These are phyloP conservation scores for Pseudomyrmex dendroicus DNA, from an alignment of 1,140 invertebrate species.

Conservation along the genomic window DNA sequence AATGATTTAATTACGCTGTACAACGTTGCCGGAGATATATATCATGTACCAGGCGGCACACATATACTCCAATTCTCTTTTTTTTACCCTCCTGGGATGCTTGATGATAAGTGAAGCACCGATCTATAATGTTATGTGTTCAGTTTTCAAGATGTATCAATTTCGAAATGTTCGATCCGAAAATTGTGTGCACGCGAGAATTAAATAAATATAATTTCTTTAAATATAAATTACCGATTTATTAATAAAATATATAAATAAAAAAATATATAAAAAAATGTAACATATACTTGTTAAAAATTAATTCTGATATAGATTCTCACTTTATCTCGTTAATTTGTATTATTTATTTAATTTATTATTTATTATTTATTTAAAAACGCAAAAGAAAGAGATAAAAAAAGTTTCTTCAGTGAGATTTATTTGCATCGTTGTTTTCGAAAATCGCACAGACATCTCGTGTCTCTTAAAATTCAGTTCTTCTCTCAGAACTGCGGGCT, in stretches of 20 bases:
- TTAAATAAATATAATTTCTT: not conserved
- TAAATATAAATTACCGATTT: too few species aligned
- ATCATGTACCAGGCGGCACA: slow-evolving; percentile 58
- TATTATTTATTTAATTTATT: too few species aligned
- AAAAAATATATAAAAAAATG: too few species aligned
- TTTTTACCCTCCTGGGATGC: slow-evolving; percentile 30
- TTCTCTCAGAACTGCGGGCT: slow-evolving; percentile 54
- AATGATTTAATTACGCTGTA: slow-evolving; percentile 85
- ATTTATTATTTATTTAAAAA: too few species aligned
- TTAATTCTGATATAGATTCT: too few species aligned
- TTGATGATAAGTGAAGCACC: slow-evolving; percentile 66
- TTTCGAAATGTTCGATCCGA: not conserved
- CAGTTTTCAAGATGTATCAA: slow-evolving; percentile 9
- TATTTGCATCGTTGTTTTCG: slow-evolving; percentile 60
- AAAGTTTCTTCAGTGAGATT: slow-evolving; percentile 56
- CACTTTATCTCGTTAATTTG: too few species aligned
- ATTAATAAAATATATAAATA: too few species aligned
- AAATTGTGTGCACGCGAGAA: not conserved
- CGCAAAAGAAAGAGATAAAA: not conserved
- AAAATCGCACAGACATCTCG: slow-evolving; percentile 58
- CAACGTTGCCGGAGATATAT: slow-evolving; percentile 71
- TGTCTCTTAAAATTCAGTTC: slow-evolving; percentile 5
- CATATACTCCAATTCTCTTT: slow-evolving; percentile 51
- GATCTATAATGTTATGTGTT: not conserved
- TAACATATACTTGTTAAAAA: too few species aligned